A percentile compares a stretch with the other conserved stretches of the same genome.
Conservation (phyloP, 2,113 vertebrate species). For the Plecotus auritus region DNA sequence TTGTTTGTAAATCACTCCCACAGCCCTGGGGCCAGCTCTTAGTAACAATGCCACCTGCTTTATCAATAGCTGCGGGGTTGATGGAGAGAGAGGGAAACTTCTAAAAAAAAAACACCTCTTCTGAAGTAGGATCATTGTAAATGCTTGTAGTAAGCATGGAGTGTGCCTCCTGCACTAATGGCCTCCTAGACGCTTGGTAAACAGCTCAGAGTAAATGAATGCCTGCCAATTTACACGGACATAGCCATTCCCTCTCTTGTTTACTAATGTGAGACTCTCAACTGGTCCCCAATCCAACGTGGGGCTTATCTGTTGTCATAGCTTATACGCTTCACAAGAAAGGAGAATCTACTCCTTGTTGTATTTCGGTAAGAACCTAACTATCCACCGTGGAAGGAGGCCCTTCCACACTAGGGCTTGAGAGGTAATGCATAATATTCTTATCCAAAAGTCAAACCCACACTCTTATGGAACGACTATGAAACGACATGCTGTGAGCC, state of each 20-base stretch:
- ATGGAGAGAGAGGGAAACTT: not conserved
- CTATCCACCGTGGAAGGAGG: accelerated
- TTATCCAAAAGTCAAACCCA: not conserved
- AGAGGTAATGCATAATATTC: not conserved
- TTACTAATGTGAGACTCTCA: not conserved
- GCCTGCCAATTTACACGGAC: not conserved
- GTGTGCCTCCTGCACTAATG: not conserved
- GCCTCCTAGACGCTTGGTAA: not conserved
- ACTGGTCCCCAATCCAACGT: not conserved
- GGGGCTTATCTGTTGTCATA: not conserved
- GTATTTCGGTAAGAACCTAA: not conserved
- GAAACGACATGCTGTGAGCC: not conserved
- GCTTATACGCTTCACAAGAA: not conserved
- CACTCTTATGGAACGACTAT: not conserved
- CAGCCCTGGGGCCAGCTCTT: not conserved
- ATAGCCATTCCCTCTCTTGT: not conserved
- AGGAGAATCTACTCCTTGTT: not conserved
- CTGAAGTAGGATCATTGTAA: not conserved
- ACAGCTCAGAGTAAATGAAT: not conserved
- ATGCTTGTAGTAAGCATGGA: not conserved
- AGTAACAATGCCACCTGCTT: not conserved
- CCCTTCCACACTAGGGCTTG: not conserved
- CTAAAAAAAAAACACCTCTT: not conserved
- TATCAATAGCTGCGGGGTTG: not conserved
- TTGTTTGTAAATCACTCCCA: not conserved